These are phyloP conservation scores for Daktulosphaira vitifoliae DNA, from an alignment of 1,140 invertebrate genomes.

Conservation along the genomic window DNA sequence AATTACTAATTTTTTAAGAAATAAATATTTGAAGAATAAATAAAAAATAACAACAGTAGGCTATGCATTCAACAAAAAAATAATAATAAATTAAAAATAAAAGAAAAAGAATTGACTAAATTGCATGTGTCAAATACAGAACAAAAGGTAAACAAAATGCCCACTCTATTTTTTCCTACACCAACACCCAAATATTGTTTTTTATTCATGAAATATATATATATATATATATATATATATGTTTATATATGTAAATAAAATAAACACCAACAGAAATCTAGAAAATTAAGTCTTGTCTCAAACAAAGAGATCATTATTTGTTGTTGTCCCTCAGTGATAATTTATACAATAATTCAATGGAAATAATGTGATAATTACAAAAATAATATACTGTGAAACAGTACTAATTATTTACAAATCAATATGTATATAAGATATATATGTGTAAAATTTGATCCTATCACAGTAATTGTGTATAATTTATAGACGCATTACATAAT, in stretches of 20 bases:
- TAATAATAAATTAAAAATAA: constrained; percentile 17
- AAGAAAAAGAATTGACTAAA: constrained; percentile 24
- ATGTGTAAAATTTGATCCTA: constrained; percentile 30
- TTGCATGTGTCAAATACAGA: constrained; percentile 3
- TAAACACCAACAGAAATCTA: constrained; percentile 31
- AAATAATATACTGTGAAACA: constrained; percentile 5
- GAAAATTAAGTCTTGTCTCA: constrained; percentile 29
- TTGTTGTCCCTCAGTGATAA: constrained; percentile 22
- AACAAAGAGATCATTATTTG: constrained; percentile 20
- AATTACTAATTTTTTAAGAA: constrained; percentile 31
- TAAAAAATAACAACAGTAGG: constrained; percentile 29
- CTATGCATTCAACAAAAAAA: constrained; percentile 26
- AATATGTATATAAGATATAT: not conserved
- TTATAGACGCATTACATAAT: constrained; percentile 12
- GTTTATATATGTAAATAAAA: too few species aligned
- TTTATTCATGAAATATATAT: not conserved
- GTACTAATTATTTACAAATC: constrained; percentile 11
- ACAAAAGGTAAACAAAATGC: constrained; percentile 25
- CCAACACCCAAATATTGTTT: constrained; percentile 20
- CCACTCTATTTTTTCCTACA: constrained; percentile 25
- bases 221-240: too few species aligned
- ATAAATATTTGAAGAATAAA: constrained; percentile 34
- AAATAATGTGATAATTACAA: constrained; percentile 20
- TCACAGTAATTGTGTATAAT: constrained; percentile 31
- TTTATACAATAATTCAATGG: constrained; percentile 22